These are phyloP conservation scores for Hyposoter dolosus DNA, from an alignment of 2,888 invertebrate species.

Conservation along the genomic window DNA sequence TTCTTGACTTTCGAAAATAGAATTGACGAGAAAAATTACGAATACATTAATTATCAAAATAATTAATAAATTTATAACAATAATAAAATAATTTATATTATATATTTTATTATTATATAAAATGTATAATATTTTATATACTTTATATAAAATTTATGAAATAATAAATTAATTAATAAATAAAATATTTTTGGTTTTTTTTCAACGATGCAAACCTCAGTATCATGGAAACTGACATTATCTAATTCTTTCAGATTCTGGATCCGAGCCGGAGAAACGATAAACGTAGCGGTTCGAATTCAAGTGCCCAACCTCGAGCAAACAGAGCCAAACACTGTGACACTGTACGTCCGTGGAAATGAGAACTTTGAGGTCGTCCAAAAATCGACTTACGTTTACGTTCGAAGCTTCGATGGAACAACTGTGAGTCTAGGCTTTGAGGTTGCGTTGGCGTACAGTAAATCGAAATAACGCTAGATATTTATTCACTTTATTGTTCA, in stretches of 20 bases:
- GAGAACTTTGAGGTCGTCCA: constrained; percentile 71
- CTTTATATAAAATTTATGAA: too few species aligned
- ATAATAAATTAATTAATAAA: too few species aligned
- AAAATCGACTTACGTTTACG: constrained; percentile 78
- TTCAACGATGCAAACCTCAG: background rate
- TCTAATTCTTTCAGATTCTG: constrained; percentile 63
- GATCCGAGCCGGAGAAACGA: constrained; percentile 76
- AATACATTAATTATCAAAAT: too few species aligned
- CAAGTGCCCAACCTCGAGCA: constrained; percentile 72
- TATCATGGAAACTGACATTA: background rate
- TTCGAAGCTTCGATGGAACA: constrained; percentile 68
- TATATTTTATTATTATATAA: too few species aligned
- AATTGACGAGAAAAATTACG: too few species aligned
- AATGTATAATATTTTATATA: too few species aligned
- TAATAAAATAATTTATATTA: too few species aligned
- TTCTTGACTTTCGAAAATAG: too few species aligned
- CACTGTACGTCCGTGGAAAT: constrained; percentile 73
- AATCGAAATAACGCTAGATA: background rate
- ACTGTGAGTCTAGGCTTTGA: constrained; percentile 64
- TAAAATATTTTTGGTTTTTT: background rate
- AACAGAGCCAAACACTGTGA: constrained; percentile 74
- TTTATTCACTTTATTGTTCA: constrained; percentile 27
- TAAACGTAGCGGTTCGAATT: constrained; percentile 74
- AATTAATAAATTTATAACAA: too few species aligned
- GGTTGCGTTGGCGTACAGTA: background rate